A percentile compares a stretch with the other conserved stretches of the same genome.
Conservation (phyloP, 2,888 invertebrate species). For the Amphipyra tragopoginis region DNA sequence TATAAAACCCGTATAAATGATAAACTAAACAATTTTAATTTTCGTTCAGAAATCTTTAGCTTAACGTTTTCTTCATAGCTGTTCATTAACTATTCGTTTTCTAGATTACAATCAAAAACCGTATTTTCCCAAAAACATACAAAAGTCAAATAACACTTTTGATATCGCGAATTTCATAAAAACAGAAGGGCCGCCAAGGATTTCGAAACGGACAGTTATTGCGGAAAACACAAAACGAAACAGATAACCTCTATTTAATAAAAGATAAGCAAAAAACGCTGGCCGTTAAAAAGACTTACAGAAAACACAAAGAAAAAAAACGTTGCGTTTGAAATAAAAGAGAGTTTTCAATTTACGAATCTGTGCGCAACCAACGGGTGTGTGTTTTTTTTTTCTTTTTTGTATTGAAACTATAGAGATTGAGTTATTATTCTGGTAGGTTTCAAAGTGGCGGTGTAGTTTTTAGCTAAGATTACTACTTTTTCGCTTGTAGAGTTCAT, state of each 20-base stretch:
- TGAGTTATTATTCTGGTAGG: no score
- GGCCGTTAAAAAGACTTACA: slow-evolving; percentile 45
- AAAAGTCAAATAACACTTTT: slow-evolving; percentile 29
- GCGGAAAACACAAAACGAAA: slow-evolving; percentile 42
- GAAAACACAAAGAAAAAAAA: slow-evolving; percentile 21
- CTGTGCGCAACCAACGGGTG: no score
- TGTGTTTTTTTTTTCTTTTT: no score
- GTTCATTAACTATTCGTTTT: no score
- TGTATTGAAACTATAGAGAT: no score
- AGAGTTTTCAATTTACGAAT: background rate
- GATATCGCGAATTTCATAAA: slow-evolving; percentile 31
- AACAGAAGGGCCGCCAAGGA: slow-evolving; percentile 24
- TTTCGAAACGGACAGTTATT: slow-evolving; percentile 37
- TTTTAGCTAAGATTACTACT: no score
- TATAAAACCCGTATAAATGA: no score
- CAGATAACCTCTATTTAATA: slow-evolving; percentile 50
- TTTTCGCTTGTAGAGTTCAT: no score
- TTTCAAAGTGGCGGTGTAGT: no score
- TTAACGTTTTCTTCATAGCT: no score
- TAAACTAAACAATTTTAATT: no score
- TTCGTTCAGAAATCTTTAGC: no score
- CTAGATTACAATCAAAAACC: slow-evolving; percentile 10
- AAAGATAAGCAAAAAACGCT: slow-evolving; percentile 44
- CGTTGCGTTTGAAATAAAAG: background rate
- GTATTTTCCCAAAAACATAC: slow-evolving; percentile 8